phyloP scores from a whole-genome alignment of 2,888 invertebrate species.

The Andrena haemorrhoa region DNA sequence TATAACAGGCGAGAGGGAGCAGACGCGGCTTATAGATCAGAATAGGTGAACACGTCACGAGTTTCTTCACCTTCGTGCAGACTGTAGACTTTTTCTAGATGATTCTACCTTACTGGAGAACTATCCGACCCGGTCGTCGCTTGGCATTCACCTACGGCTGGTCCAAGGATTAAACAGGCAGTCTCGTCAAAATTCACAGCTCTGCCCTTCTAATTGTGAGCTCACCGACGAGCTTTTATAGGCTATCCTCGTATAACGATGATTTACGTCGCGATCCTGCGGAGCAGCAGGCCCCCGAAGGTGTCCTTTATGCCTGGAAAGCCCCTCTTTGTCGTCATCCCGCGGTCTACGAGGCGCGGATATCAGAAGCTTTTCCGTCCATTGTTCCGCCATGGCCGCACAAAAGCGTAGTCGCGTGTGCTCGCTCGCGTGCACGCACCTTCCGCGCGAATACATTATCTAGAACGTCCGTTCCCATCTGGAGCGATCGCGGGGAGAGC shows the following conservation, averaged over 20 bases:
- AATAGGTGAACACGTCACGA: neutral
- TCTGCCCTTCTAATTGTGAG: slow-evolving; percentile 68
- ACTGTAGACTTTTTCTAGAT: too few relatives aligned
- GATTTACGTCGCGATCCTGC: slow-evolving; percentile 69
- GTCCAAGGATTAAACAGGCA: slow-evolving; percentile 24
- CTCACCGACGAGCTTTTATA: slow-evolving; percentile 63
- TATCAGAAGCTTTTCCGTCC: slow-evolving; percentile 66
- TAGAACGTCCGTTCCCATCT: slow-evolving; percentile 51
- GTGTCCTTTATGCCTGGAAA: slow-evolving; percentile 71
- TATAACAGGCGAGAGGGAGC: neutral
- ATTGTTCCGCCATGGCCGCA: slow-evolving; percentile 62
- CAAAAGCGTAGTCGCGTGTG: slow-evolving; percentile 22
- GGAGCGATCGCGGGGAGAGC: slow-evolving; percentile 32
- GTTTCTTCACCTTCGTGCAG: neutral
- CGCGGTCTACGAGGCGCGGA: slow-evolving; percentile 60
- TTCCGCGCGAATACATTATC: slow-evolving; percentile 59
- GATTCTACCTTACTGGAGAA: neutral
- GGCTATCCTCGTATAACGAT: slow-evolving; percentile 64
- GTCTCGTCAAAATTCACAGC: slow-evolving; percentile 63
- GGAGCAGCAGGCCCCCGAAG: slow-evolving; percentile 32
- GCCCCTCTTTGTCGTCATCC: slow-evolving; percentile 72
- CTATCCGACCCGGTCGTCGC: neutral
- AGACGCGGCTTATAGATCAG: neutral
- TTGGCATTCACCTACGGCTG: slow-evolving; percentile 1
- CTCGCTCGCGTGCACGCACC: slow-evolving; percentile 47